These are phyloP conservation scores for Habroteleia sp. DNA, from an alignment of 2,888 invertebrate species.

Conservation along the genomic window DNA sequence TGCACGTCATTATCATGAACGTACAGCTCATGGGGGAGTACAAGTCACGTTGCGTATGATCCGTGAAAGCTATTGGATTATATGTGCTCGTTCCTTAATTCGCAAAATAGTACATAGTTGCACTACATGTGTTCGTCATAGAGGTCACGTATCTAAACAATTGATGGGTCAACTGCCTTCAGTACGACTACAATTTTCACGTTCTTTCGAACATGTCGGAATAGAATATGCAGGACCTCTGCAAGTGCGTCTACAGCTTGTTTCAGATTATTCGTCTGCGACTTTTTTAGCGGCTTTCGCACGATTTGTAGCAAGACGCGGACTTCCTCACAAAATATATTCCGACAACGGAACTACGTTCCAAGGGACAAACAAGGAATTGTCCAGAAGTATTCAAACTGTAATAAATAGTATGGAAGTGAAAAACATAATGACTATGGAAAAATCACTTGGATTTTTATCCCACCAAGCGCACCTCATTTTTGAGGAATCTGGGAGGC, in stretches of 20 bases:
- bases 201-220: not conserved
- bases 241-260: not conserved
- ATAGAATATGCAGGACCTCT: constrained; percentile 4
- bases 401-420: too few relatives aligned
- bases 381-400: too few relatives aligned
- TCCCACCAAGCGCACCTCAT: constrained; percentile 1
- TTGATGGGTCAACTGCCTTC: not conserved
- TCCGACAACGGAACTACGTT: constrained; percentile 3
- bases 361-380: not conserved
- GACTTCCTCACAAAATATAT: not conserved
- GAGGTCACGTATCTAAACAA: not conserved
- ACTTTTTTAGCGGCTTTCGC: constrained; percentile 2
- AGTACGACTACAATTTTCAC: not conserved
- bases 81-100: constrained; percentile 3
- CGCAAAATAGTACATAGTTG: not conserved
- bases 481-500: constrained; percentile 4
- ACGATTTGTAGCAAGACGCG: not conserved
- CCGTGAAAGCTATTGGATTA: not conserved
- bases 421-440: too few relatives aligned
- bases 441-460: not conserved
- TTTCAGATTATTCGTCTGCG: constrained; percentile 1
- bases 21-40: not conserved
- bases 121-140: constrained; percentile 1
- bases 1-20: not conserved
- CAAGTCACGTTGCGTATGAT: not conserved